phyloP scores from a whole-genome alignment of 2,888 invertebrate genomes.

The Acleris cristana region DNA sequence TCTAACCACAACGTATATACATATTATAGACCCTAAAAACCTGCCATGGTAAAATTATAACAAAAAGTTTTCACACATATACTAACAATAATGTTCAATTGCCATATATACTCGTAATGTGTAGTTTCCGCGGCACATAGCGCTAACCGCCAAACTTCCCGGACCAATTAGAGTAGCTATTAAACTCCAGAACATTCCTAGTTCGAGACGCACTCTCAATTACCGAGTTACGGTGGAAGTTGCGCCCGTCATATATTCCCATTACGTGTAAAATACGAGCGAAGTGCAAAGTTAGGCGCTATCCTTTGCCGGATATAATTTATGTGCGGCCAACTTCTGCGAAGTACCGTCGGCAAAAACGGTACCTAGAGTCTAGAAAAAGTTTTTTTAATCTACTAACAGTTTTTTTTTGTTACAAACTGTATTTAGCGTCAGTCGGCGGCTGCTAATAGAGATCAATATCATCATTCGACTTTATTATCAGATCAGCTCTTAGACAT shows the following conservation, averaged over 20 bases:
- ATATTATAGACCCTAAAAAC: too few species aligned
- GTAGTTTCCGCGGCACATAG: too few species aligned
- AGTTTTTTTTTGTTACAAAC: background rate
- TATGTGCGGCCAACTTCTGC: slow-evolving; percentile 75
- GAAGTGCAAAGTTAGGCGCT: slow-evolving; percentile 81
- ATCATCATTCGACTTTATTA: too few species aligned
- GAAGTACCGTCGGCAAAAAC: slow-evolving; percentile 56
- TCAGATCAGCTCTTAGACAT: too few species aligned
- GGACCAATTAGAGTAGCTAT: slow-evolving; percentile 38
- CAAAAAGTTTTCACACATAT: too few species aligned
- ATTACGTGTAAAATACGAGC: slow-evolving; percentile 80
- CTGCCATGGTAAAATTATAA: too few species aligned
- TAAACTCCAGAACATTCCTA: slow-evolving; percentile 46
- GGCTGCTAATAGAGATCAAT: background rate
- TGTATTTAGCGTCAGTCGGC: background rate
- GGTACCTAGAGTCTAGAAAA: slow-evolving; percentile 36
- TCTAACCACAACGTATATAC: too few species aligned
- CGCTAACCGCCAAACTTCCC: slow-evolving; percentile 3
- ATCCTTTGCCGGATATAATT: slow-evolving; percentile 81
- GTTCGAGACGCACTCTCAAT: slow-evolving; percentile 75
- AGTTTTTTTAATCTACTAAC: slow-evolving; percentile 8
- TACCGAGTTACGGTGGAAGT: slow-evolving; percentile 69
- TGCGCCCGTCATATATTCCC: slow-evolving; percentile 76
- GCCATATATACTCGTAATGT: too few species aligned
- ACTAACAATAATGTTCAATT: too few species aligned